These are phyloP conservation scores for Buphagus erythrorhynchus DNA, from an alignment of 2,797 vertebrate genomes.

Conservation along the genomic window DNA sequence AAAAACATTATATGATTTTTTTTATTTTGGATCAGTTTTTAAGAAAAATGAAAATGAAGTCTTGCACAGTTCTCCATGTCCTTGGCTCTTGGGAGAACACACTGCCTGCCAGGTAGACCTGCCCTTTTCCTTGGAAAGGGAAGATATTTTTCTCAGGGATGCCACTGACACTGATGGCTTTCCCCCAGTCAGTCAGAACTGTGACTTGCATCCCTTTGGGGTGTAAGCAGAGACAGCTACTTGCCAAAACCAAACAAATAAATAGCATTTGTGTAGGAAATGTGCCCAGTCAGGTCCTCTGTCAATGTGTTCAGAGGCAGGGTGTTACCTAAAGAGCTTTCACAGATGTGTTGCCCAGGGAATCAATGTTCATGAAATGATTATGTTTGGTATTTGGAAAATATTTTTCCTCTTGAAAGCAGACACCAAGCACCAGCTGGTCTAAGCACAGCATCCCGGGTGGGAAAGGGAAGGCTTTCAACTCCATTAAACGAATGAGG, in stretches of 20 bases:
- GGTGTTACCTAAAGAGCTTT: not conserved
- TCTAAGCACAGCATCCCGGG: not conserved
- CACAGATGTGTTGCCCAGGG: not conserved
- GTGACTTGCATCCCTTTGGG: not conserved
- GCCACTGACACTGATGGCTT: not conserved
- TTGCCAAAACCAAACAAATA: not conserved
- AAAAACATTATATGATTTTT: not conserved
- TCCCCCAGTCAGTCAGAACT: not conserved
- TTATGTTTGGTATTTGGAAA: not conserved
- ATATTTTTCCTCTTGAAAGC: not conserved
- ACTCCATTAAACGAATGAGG: rapidly evolving
- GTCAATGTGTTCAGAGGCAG: not conserved
- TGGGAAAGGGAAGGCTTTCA: not conserved
- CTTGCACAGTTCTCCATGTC: not conserved
- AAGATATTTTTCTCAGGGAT: not conserved
- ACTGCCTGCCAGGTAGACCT: not conserved
- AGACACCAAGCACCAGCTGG: not conserved
- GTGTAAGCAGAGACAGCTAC: not conserved
- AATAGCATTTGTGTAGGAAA: not conserved
- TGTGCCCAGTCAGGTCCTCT: not conserved
- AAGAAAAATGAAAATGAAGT: not conserved
- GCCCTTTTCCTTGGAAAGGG: not conserved
- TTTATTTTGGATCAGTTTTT: not conserved
- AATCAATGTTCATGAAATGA: not conserved
- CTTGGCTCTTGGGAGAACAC: not conserved